Base-by-base conservation (phyloP, 2,797 vertebrate species). In the Eurystomus glaucurus region DNA sequence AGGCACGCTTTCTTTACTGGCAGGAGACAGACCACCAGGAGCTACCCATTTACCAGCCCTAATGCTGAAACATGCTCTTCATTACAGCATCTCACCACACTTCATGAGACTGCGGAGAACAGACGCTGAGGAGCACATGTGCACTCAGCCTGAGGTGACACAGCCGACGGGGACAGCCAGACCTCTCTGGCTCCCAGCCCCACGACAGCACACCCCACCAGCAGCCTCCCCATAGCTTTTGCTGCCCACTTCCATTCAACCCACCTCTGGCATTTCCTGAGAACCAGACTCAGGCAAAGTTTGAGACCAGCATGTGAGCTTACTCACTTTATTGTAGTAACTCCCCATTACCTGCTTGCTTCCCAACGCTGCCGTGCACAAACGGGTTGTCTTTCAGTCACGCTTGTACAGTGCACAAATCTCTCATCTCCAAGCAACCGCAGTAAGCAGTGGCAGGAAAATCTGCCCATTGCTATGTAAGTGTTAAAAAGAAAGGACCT, bases 11-110 rank as follows among this genome's bases (percentile, higher is more conserved):
- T 41, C 57, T 21, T 19, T 54, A 35, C 50, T 14, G 52, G 15
- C 52, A 58, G 66, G 33, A 29, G 68, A 39, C 28, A 7, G 17
- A 41, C 33, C 14, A 22, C 10, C 74, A 91, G 55, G 54, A 85
- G 60, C 85, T 55, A 48, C 33, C 43, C 54, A 0, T 35, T 54
- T 9, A 10, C 41, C 3, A 46, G 58, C 26, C 43, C 62, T 7
- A 37, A 14, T 2, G 23, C 81, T n/a, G 52, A 41, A 35, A 66
- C n/a, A 19, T 0, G 31, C 26, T 51, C 66, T 5, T 0, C 20
- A 5, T 14, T 4, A n/a, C 50, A 22, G 66, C 85, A 37, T 4
- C 70, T 65, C 46, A 2, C 37, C 19, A 9, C 0, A 0, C 20
- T 79, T 21, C 68, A 16, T 17, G 2, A 14, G 22, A 11, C 54